A percentile compares a stretch with the other conserved stretches of the same genome.
Evolutionary conservation across 2,797 vertebrate species (phyloP).

Genomic region (Iguana delicatissima): DNA sequence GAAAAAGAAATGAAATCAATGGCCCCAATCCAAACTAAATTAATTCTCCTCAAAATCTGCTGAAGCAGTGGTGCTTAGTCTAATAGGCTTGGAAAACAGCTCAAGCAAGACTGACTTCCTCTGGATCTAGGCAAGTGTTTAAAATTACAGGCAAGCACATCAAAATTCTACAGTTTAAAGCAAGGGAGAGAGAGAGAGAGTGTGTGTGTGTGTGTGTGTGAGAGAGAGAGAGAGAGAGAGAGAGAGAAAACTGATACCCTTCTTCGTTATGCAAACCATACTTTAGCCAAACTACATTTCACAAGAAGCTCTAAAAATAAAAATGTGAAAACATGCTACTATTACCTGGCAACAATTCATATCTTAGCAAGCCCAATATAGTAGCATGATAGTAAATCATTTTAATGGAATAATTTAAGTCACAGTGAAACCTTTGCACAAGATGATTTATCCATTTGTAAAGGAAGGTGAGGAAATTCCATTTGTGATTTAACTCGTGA

Average conservation of each 20-base stretch:
- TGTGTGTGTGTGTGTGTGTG: too few species aligned
- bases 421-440: constrained; percentile 37
- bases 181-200: not conserved
- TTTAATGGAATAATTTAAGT: constrained; percentile 56
- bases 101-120: too few species aligned
- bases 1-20: too few species aligned
- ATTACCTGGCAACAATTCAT: constrained; percentile 22
- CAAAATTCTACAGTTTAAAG: too few species aligned
- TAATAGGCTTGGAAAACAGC: too few species aligned
- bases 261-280: constrained; percentile 43
- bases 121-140: too few species aligned
- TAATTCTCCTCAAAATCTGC: too few species aligned
- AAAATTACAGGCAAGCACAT: too few species aligned
- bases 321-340: constrained; percentile 15
- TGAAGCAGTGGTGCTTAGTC: too few species aligned
- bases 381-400: constrained; percentile 31
- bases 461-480: constrained; percentile 55
- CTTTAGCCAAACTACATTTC: constrained; percentile 11
- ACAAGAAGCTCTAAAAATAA: constrained; percentile 42
- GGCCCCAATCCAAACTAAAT: too few species aligned
- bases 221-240: not conserved
- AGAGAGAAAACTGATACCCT: constrained; percentile 36
- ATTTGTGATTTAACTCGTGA: constrained; percentile 52
- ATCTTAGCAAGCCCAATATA: not conserved
- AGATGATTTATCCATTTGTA: constrained; percentile 46